Percentiles rank a stretch among this genome's conserved stretches.
Conservation (phyloP, 1,140 invertebrate species). For the Calliopsis andreniformis region DNA sequence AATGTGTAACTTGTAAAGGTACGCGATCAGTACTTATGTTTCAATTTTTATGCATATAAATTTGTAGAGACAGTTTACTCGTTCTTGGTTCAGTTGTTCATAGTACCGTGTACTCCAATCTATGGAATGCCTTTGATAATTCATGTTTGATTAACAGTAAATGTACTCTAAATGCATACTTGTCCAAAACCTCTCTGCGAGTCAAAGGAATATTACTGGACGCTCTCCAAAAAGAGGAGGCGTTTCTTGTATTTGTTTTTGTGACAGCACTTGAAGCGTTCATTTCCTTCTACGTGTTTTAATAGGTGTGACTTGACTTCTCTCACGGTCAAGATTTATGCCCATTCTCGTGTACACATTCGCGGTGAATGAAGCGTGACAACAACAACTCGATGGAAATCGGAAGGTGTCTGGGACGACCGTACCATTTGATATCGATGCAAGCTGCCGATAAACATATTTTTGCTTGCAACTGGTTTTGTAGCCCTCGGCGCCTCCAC, state of each 20-base stretch:
- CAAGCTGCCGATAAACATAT: slow-evolving; percentile 83
- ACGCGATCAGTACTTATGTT: neutral
- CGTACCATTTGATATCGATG: slow-evolving; percentile 80
- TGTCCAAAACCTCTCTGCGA: neutral
- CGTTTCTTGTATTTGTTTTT: neutral
- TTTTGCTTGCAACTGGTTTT: slow-evolving; percentile 84
- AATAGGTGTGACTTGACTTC: neutral
- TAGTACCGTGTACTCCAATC: neutral
- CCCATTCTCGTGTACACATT: slow-evolving; percentile 6
- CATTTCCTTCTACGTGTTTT: slow-evolving; percentile 9
- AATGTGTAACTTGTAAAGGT: neutral
- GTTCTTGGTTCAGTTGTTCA: too few species aligned
- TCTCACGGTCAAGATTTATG: neutral
- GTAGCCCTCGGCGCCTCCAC: slow-evolving; percentile 80
- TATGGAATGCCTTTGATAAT: neutral
- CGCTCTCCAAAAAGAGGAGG: neutral
- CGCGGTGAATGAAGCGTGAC: slow-evolving; percentile 80
- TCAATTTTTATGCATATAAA: neutral
- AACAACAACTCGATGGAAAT: slow-evolving; percentile 86
- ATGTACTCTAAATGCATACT: slow-evolving; percentile 15
- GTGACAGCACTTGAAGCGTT: neutral
- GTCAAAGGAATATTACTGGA: neutral
- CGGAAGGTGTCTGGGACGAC: slow-evolving; percentile 81
- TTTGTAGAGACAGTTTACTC: neutral
- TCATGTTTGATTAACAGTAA: neutral